These are phyloP conservation scores for Meloidogyne hapla DNA, from an alignment of 1,140 invertebrate species.

Conservation along the genomic window DNA sequence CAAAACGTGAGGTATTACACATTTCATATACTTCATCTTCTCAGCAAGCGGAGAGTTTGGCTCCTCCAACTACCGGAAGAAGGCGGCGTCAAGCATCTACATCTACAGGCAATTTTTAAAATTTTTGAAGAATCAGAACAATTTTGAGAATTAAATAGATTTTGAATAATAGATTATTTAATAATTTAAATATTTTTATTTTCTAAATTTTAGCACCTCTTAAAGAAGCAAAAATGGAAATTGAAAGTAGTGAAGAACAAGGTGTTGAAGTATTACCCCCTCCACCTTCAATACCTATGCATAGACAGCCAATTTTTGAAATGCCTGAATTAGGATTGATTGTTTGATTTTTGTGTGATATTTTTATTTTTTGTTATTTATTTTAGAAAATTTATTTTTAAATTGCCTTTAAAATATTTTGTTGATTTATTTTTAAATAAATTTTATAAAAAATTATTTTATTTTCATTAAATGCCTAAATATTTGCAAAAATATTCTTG, in stretches of 20 bases:
- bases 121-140: too few species aligned
- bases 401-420: neutral
- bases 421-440: neutral
- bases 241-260: slow-evolving; percentile 1
- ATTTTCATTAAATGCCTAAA: slow-evolving; percentile 4
- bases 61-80: neutral
- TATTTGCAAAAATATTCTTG: neutral
- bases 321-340: slow-evolving; percentile 11
- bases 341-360: slow-evolving; percentile 29
- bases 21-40: neutral
- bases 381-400: neutral
- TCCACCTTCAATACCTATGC: neutral
- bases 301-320: slow-evolving; percentile 24
- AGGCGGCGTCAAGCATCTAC: neutral
- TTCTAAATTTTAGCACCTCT: neutral
- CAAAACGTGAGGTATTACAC: neutral
- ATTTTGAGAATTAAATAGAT: neutral
- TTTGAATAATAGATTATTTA: neutral
- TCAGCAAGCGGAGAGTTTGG: neutral
- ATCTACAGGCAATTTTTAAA: neutral
- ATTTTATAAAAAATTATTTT: slow-evolving; percentile 11
- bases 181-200: neutral
- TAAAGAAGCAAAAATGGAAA: slow-evolving; percentile 11
- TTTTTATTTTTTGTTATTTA: slow-evolving; percentile 11
- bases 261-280: slow-evolving; percentile 5